phyloP scores from a whole-genome alignment of 1,140 invertebrate species.

The Tetramorium alpestre region DNA sequence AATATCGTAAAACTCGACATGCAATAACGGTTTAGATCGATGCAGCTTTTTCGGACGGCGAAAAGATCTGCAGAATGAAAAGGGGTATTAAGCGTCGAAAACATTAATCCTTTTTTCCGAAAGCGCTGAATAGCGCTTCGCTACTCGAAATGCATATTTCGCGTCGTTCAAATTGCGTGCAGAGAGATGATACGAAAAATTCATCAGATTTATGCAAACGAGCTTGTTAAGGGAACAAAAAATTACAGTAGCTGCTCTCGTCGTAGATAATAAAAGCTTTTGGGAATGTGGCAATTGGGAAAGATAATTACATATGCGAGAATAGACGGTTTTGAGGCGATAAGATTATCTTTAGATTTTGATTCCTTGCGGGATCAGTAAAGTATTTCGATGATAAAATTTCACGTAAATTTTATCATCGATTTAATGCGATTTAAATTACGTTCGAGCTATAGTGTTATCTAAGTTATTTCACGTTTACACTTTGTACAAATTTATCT shows the following conservation, averaged over 20 bases:
- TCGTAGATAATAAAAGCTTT: not conserved
- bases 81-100: constrained; percentile 21
- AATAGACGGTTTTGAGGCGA: not conserved
- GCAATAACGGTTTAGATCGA: constrained; percentile 25
- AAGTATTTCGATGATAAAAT: not conserved
- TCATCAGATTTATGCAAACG: constrained; percentile 21
- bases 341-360: constrained; percentile 1
- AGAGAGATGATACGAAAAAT: constrained; percentile 36
- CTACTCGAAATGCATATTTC: constrained; percentile 8
- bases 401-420: not conserved
- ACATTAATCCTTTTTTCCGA: constrained; percentile 25
- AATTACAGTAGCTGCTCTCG: not conserved
- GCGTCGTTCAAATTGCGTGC: not conserved
- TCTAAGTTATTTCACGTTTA: constrained; percentile 12
- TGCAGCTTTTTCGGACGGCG: not conserved
- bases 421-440: not conserved
- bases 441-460: not conserved
- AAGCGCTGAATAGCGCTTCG: not conserved
- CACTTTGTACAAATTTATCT: not conserved
- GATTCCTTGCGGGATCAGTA: not conserved
- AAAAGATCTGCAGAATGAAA: constrained; percentile 16
- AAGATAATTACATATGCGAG: not conserved
- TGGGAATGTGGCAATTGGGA: not conserved
- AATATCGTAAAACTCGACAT: not conserved
- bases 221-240: constrained; percentile 1